Evolutionary conservation across 1,140 invertebrate genomes (phyloP).

Genomic region (Diploscapter pachys): DNA sequence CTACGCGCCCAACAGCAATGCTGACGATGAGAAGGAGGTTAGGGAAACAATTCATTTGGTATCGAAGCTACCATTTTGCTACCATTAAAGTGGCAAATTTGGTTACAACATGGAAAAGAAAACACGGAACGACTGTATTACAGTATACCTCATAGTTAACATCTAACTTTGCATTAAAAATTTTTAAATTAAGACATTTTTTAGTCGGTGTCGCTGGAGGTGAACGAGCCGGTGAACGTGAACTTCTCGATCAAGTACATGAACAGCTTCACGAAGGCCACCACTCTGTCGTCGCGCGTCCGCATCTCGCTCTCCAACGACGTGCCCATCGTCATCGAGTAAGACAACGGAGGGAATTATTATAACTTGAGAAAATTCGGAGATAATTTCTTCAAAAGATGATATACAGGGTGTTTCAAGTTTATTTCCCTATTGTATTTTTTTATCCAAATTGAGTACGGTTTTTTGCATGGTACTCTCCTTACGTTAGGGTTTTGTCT

Average conservation of each 20-base stretch:
- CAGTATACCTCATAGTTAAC: no score
- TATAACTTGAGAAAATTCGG: no score
- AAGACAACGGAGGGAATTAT: background rate
- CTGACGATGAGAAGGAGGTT: constrained; percentile 48
- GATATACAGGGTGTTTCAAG: no score
- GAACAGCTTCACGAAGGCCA: constrained; percentile 93
- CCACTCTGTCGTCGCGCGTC: constrained; percentile 69
- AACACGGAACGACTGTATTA: no score
- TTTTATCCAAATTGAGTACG: no score
- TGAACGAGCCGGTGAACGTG: constrained; percentile 94
- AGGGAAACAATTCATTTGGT: background rate
- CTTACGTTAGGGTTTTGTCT: no score
- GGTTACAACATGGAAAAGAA: no score
- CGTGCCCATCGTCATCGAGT: constrained; percentile 88
- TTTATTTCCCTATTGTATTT: no score
- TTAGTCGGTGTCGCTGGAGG: constrained; percentile 71
- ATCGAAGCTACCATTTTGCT: no score
- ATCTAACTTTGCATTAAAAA: constrained; percentile 60
- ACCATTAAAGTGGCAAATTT: no score
- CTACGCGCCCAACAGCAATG: constrained; percentile 32
- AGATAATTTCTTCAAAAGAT: no score
- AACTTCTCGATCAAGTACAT: constrained; percentile 72
- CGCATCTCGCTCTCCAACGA: constrained; percentile 89
- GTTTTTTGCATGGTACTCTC: no score
- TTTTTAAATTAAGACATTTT: background rate